Base-by-base conservation (phyloP, 2,888 invertebrate genomes). In the Parnassius glacialis region DNA sequence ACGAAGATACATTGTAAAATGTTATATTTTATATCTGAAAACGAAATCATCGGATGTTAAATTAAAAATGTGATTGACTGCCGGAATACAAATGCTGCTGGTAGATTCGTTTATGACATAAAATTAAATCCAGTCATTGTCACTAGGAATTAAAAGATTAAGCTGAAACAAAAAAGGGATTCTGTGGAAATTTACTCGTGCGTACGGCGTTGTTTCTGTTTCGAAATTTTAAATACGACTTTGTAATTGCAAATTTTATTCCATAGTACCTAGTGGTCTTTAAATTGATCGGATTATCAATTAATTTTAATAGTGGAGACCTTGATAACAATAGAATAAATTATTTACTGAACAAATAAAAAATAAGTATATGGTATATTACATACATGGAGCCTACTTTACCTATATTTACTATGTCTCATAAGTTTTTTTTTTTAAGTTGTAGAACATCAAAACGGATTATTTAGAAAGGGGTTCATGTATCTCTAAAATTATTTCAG, bases 101-200 rank as follows among this genome's bases (percentile, higher is more conserved):
- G 11, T 52, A 57, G 57, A 57, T 52, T 50, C 48, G 13, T 57
- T 48, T 20, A 52, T 48, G 47, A 48, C 52, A 25, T 12, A 53
- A 52, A 48, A 57, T 48, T 47, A 34, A 62, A 53, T 48, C 53
- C 57, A 43, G 48, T 44, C 62, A 57, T 62, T 57, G 58, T 62
- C 62, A 62, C 50, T 51, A 54, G 45, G 58, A 55, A 62, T 62
- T 62, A 62, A 62, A 54, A 58, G 62, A 62, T 62, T 62, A 62
- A 7, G 57, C 12, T 10, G 43, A 60, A 48, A 54, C 34, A 59
- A 50, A 55, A 59, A n/a, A 48, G 42, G 51, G 44, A 50, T 58
- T 52, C 43, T 42, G 43, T 20, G 48, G 12, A 45, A 43, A 34
- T 7, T 51, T 45, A 52, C 13, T 52, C 59, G 25, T 5, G 16